These are phyloP conservation scores for Drosophila dives DNA, from an alignment of 2,888 invertebrate species.

Conservation along the genomic window DNA sequence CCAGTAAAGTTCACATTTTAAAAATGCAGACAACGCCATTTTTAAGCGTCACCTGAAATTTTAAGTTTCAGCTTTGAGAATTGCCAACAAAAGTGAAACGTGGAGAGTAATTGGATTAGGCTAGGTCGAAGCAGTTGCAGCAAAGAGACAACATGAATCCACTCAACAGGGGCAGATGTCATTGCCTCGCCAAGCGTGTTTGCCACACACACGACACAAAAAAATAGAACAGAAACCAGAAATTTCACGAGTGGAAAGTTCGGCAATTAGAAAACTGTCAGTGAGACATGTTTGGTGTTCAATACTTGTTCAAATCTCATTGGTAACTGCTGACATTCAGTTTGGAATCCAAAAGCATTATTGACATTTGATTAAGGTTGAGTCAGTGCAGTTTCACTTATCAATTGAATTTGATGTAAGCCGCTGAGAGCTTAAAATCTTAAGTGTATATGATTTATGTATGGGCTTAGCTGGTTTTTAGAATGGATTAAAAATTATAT, in stretches of 20 bases:
- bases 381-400: background rate
- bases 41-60: background rate
- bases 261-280: constrained; percentile 40
- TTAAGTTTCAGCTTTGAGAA: background rate
- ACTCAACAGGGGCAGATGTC: constrained; percentile 6
- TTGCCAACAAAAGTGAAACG: background rate
- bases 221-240: background rate
- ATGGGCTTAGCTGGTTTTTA: background rate
- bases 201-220: background rate
- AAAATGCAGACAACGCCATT: background rate
- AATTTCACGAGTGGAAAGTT: constrained; percentile 19
- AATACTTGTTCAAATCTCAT: constrained; percentile 6
- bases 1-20: background rate
- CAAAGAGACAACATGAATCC: constrained; percentile 3
- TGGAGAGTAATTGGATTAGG: background rate
- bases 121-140: background rate
- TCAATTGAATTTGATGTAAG: background rate
- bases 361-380: constrained; percentile 18
- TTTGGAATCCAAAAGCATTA: constrained; percentile 2
- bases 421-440: background rate
- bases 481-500: background rate
- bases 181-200: background rate
- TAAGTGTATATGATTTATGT: background rate
- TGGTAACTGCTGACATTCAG: constrained; percentile 8
- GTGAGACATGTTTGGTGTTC: constrained; percentile 7